Evolutionary conservation across 2,113 vertebrate genomes (phyloP).

Genomic region (Pterocles burchelli): DNA sequence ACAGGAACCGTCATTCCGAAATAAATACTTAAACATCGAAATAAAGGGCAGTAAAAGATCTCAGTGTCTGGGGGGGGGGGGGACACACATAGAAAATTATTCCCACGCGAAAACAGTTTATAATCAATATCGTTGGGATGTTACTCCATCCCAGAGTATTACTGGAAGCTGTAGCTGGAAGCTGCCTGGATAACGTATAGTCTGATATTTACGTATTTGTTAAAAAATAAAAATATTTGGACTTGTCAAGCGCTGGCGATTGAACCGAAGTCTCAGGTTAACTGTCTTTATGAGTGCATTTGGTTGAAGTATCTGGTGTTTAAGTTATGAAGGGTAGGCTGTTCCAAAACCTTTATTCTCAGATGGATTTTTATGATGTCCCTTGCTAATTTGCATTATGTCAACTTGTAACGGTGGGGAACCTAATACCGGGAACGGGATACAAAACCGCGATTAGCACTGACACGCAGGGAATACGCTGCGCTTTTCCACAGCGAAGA

Average conservation of each 20-base stretch:
- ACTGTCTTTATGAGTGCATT: conserved; percentile 1
- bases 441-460: conserved; percentile 4
- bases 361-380: conserved; percentile 15
- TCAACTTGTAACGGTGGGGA: conserved; percentile 22
- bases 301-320: conserved; percentile 8
- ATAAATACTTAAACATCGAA: conserved; percentile 12
- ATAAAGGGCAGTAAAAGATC: neutral
- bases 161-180: neutral
- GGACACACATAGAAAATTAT: neutral
- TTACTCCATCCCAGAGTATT: neutral
- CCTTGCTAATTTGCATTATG: conserved; percentile 46
- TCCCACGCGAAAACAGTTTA: neutral
- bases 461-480: conserved; percentile 11
- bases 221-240: conserved; percentile 33
- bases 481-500: conserved; percentile 6
- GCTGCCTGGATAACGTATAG: neutral
- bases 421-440: neutral
- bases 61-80: neutral
- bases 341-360: conserved; percentile 35
- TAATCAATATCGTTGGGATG: neutral
- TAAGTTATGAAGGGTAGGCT: neutral
- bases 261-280: conserved; percentile 49
- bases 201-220: neutral
- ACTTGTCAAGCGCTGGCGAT: neutral
- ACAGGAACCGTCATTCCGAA: neutral